These are phyloP conservation scores for Solea senegalensis DNA, from an alignment of 2,113 vertebrate species.

Conservation along the genomic window DNA sequence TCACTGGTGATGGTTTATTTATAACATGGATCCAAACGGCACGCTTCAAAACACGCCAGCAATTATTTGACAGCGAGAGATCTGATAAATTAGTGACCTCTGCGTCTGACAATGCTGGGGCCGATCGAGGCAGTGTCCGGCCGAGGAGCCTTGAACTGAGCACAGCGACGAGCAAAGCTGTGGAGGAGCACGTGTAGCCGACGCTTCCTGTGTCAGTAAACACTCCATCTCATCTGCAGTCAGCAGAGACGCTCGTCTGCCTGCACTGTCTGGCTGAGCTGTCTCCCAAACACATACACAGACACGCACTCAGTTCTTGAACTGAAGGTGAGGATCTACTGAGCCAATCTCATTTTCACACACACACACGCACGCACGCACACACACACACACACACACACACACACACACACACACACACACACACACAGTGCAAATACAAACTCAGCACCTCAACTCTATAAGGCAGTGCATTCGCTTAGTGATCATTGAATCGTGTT, in stretches of 20 bases:
- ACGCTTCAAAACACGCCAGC: background rate
- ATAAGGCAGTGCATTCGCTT: background rate
- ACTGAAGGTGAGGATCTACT: slow-evolving; percentile 58
- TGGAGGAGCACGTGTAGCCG: slow-evolving; percentile 67
- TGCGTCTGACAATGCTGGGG: background rate
- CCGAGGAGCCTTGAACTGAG: slow-evolving; percentile 41
- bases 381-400: slow-evolving; percentile 31
- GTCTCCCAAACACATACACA: slow-evolving; percentile 49
- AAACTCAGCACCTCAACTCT: slow-evolving; percentile 29
- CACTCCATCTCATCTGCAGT: slow-evolving; percentile 83
- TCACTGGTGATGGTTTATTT: background rate
- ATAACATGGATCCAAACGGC: background rate
- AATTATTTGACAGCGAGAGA: slow-evolving; percentile 10
- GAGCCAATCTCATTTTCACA: slow-evolving; percentile 52
- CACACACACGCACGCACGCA: slow-evolving; percentile 32
- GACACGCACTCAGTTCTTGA: slow-evolving; percentile 31
- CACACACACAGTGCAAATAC: slow-evolving; percentile 30
- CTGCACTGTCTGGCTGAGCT: slow-evolving; percentile 79
- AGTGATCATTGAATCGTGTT: slow-evolving; percentile 47
- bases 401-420: slow-evolving; percentile 33
- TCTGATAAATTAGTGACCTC: slow-evolving; percentile 30
- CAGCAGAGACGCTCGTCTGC: slow-evolving; percentile 82
- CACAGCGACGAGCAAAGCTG: slow-evolving; percentile 42
- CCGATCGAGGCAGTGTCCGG: slow-evolving; percentile 15
- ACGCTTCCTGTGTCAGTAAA: slow-evolving; percentile 80